phyloP scores from a whole-genome alignment of 2,113 vertebrate genomes.

The Scatophagus argus region DNA sequence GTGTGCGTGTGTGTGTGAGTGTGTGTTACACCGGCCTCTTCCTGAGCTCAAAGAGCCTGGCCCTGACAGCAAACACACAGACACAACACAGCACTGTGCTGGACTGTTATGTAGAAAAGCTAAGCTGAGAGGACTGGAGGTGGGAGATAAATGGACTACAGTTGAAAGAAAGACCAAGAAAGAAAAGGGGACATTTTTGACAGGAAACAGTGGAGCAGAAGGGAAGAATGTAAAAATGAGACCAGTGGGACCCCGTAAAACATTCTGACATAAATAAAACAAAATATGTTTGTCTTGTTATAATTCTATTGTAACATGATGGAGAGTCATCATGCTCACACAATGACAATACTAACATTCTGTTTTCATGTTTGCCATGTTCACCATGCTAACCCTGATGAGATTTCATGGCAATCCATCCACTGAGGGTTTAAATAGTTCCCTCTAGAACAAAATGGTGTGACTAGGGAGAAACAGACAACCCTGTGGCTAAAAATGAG shows the following conservation, averaged over 20 bases:
- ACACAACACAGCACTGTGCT: constrained; percentile 69
- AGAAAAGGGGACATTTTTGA: constrained; percentile 24
- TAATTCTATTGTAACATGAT: background rate
- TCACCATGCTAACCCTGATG: background rate
- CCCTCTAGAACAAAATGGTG: background rate
- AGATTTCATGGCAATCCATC: background rate
- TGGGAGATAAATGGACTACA: constrained; percentile 51
- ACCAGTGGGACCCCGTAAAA: background rate
- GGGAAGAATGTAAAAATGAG: constrained; percentile 4
- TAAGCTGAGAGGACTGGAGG: constrained; percentile 34
- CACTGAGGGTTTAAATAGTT: background rate
- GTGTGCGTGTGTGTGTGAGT: constrained; percentile 13
- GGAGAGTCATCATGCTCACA: too few relatives aligned
- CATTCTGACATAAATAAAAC: background rate
- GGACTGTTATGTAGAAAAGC: constrained; percentile 36
- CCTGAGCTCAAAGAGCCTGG: constrained; percentile 73
- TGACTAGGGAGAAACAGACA: too few relatives aligned
- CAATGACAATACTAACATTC: background rate
- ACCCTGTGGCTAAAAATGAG: too few relatives aligned
- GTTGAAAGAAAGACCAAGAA: constrained; percentile 36
- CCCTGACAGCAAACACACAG: constrained; percentile 56
- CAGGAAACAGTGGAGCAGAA: constrained; percentile 13
- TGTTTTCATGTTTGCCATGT: too few relatives aligned
- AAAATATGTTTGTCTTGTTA: background rate
- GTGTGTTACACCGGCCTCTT: constrained; percentile 53